Evolutionary conservation across 2,797 vertebrate species (phyloP), one percentile per base, ranked within the genome.

Genomic region (Gymnothorax javanicus): DNA sequence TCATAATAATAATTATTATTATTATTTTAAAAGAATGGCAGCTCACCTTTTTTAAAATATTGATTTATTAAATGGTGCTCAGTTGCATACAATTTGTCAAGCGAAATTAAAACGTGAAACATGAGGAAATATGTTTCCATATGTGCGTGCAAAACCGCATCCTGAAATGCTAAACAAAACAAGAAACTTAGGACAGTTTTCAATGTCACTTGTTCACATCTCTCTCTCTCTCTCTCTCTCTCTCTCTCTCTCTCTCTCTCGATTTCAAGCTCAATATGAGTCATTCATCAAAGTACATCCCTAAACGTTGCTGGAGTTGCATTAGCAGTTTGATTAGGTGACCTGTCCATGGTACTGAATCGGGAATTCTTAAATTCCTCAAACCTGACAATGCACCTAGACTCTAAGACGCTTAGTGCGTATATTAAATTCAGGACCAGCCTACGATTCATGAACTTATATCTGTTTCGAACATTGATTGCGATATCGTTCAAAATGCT

Each of bases 11-110:
- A 60, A 60, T 60, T 23, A 64, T 54, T 25, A 81, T 87, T 91
- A 91, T 83, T 89, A 88, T 5, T n/a, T n/a, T n/a, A n/a, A 89
- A 89, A 6, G 89, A 77, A 77, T 1, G 6, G 33, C 43, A 50
- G 43, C 5, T 77, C 25, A 82, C 54, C 50, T 82, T 81, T 81
- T 82, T 23, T 3, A n/a, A n/a, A 56, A 57, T 57, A 91, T 92
- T 94, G 82, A 93, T 95, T 95, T 94, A 96, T 96, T 95, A 90
- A 89, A 88, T 88, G 87, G 87, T 85, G 90, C 94, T 93, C 88
- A 93, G 93, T 89, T 89, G 93, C 94, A 95, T 93, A 95, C 94
- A 90, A 89, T 90, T 93, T 88, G 59, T 84, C 91, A 95, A 93
- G 93, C 93, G 91, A 95, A 93, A 92, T 91, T 88, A 91, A 90